Conservation (phyloP, 2,888 invertebrate species). For the Oscheius sp. region DNA sequence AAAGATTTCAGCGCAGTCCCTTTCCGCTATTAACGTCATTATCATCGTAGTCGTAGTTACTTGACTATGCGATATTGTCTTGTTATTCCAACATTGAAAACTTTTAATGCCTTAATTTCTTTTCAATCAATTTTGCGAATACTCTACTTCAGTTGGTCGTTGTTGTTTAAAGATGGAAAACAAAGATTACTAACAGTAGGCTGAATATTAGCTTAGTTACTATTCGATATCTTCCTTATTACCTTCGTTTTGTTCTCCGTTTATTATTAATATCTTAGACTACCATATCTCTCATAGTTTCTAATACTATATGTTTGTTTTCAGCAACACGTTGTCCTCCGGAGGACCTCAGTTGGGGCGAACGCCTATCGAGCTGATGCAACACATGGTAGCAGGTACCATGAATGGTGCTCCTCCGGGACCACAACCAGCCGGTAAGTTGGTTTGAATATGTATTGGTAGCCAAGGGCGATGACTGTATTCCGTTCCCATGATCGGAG, state of each 20-base stretch:
- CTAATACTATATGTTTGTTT: too few relatives aligned
- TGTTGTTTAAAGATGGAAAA: too few relatives aligned
- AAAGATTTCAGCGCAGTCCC: conserved; percentile 20
- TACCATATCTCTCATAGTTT: neutral
- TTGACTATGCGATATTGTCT: neutral
- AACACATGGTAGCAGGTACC: conserved; percentile 41
- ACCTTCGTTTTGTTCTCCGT: too few relatives aligned
- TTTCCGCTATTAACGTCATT: neutral
- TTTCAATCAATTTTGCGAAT: too few relatives aligned
- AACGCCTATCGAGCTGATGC: conserved; percentile 41
- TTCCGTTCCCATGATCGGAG: neutral
- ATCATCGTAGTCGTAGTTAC: neutral
- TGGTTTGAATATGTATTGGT: neutral
- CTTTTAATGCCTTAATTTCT: too few relatives aligned
- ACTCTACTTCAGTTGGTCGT: too few relatives aligned
- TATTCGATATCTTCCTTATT: too few relatives aligned
- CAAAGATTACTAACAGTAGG: too few relatives aligned
- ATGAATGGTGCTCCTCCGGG: conserved; percentile 24
- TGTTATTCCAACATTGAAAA: too few relatives aligned
- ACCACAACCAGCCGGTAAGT: conserved; percentile 14
- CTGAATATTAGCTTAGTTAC: too few relatives aligned
- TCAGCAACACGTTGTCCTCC: conserved; percentile 30
- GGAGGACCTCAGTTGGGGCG: conserved; percentile 19
- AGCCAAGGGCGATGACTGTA: neutral
- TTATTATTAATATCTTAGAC: neutral